phyloP scores from a whole-genome alignment of 2,113 vertebrate species.

The Nothocercus nigrocapillus region DNA sequence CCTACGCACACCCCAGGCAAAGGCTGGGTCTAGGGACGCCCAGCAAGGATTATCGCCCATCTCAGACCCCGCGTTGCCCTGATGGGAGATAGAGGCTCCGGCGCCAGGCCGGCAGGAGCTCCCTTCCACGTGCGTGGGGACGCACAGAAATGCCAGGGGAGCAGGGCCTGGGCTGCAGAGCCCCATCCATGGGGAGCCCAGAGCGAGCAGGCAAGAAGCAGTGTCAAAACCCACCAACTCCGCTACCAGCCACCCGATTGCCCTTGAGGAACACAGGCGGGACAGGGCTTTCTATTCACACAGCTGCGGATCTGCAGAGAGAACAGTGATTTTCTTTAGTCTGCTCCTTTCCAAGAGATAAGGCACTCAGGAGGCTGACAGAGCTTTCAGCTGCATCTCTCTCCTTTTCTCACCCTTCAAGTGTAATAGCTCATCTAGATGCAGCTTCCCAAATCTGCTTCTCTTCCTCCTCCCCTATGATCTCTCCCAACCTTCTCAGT shows the following conservation, averaged over 20 bases:
- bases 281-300: background rate
- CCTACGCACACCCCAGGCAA: background rate
- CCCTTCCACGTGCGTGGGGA: background rate
- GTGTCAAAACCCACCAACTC: background rate
- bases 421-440: background rate
- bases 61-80: background rate
- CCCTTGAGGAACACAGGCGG: background rate
- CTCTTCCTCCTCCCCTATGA: background rate
- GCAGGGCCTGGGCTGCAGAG: background rate
- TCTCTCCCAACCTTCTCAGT: background rate
- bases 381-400: slow-evolving; percentile 18
- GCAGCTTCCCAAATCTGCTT: background rate
- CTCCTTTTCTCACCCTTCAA: background rate
- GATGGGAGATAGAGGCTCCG: background rate
- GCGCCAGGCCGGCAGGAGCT: background rate
- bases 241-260: background rate
- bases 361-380: background rate
- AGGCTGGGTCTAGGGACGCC: background rate
- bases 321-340: background rate
- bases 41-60: background rate
- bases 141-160: no score
- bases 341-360: background rate
- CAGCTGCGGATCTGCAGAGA: slow-evolving; percentile 20
- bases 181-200: rapidly evolving
- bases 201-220: background rate